Conservation (phyloP, 2,888 invertebrate species). For the Capitulum mitella region DNA sequence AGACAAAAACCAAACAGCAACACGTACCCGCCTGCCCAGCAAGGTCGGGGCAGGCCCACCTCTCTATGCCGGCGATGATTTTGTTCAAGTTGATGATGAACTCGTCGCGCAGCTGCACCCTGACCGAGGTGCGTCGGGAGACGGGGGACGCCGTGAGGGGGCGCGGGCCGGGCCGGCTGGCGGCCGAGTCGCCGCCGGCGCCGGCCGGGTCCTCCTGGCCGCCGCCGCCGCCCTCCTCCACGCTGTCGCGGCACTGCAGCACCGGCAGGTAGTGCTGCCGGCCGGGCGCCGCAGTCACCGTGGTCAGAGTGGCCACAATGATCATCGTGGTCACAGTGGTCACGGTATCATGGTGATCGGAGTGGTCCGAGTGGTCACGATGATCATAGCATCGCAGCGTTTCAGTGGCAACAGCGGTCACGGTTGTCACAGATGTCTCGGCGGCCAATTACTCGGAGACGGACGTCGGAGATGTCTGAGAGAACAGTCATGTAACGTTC, state of each 20-base stretch:
- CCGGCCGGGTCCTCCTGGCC: not conserved
- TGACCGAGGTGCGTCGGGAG: not conserved
- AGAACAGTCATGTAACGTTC: no score
- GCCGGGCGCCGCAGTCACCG: not conserved
- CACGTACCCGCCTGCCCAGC: no score
- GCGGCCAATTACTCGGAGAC: no score
- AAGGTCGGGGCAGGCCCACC: slow-evolving; percentile 42
- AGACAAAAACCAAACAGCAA: no score
- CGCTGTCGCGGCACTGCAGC: not conserved
- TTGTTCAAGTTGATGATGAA: slow-evolving; percentile 49
- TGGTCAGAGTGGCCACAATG: no score
- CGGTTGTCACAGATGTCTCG: no score
- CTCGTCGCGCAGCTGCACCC: slow-evolving; percentile 46
- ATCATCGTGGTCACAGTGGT: no score
- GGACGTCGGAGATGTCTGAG: no score
- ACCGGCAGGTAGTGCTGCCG: not conserved
- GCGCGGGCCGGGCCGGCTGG: not conserved
- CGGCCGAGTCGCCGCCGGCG: not conserved
- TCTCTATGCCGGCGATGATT: slow-evolving; percentile 50
- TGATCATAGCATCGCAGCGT: no score
- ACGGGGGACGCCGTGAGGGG: not conserved
- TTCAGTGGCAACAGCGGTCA: no score
- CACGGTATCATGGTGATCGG: no score
- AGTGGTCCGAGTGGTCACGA: no score
- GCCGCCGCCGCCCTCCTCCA: not conserved